Evolutionary conservation across 2,888 invertebrate species (phyloP), one percentile per base, ranked within the genome.

Genomic region (Omphaloscelis lunosa): DNA sequence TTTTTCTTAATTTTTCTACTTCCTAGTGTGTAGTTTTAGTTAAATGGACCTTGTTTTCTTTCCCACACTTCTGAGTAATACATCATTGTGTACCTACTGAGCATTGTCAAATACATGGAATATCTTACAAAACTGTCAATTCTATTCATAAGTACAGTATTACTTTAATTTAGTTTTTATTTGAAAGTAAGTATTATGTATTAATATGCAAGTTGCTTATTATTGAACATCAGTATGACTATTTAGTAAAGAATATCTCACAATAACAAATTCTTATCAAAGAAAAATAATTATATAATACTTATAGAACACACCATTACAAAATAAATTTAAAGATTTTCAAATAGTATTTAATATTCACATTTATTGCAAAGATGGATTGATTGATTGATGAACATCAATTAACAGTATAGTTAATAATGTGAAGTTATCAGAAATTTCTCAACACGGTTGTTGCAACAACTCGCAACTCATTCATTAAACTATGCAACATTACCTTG

Each of bases 401-500:
- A 80, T 84, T 67, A 80, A 67, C 59, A 56, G 20, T 78, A 78
- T 59, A 23, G 65, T 80, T 75, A 41, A 67, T 69, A 76, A 76
- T 59, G 61, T 72, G 23, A 68, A 71, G 65, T 71, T 80, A 84
- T 84, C 72, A 84, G 76, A 80, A 75, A 67, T 82, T 83, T 83
- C 79, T 63, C 67, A 82, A 82, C 72, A 66, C 1, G 0, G 39
- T 71, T 74, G 62, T 71, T 71, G 79, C 83, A 83, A 83, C 15
- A 0, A 58, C 39, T 61, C 20, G n/a, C 53, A 72, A 80, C 53
- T 84, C 70, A 80, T 83, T 83, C 80, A 83, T 72, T 80, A 72
- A 83, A 72, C 80, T 83, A 72, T 70, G 80, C 80, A 83, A 80
- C 29, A 80, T 84, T 76, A 72, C 80, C 76, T 83, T 80, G 82